Percentiles rank a stretch among this genome's conserved stretches.
Evolutionary conservation across 1,140 invertebrate species (phyloP).

Genomic region (Drepana arcuata): DNA sequence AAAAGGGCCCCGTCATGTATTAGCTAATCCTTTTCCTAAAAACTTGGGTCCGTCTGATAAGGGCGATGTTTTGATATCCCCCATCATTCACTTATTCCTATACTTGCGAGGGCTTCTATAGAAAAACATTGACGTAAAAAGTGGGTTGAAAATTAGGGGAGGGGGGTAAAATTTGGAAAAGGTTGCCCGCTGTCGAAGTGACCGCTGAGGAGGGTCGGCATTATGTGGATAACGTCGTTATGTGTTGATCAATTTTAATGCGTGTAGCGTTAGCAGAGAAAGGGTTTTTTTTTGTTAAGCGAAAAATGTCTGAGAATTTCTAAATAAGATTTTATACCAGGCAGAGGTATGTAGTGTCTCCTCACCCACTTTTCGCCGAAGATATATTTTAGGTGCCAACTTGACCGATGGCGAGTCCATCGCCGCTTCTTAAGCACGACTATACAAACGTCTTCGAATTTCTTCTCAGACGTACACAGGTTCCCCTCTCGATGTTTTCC

Average conservation of each 20-base stretch:
- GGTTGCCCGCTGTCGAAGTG: constrained; percentile 65
- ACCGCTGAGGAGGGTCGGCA: constrained; percentile 67
- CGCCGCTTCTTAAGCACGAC: no score
- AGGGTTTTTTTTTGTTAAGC: constrained; percentile 5
- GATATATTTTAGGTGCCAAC: background rate
- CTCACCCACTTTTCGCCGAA: no score
- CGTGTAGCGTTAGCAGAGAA: constrained; percentile 19
- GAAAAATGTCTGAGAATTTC: background rate
- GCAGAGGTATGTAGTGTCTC: no score
- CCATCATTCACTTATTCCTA: constrained; percentile 51
- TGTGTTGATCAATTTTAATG: constrained; percentile 71
- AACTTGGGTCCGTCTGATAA: constrained; percentile 46
- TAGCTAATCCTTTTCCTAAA: constrained; percentile 58
- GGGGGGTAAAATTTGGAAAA: constrained; percentile 38
- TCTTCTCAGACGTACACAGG: no score
- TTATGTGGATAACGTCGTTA: constrained; percentile 69
- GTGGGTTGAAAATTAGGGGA: constrained; percentile 49
- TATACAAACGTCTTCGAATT: no score
- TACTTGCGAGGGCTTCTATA: constrained; percentile 41
- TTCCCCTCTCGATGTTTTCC: no score
- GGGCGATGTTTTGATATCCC: constrained; percentile 65
- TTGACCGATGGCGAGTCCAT: no score
- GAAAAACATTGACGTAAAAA: constrained; percentile 71
- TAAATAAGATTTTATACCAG: no score
- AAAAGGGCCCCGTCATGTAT: constrained; percentile 34